Conservation (phyloP, 2,797 vertebrate species). For the Sebastes melanostomus region DNA sequence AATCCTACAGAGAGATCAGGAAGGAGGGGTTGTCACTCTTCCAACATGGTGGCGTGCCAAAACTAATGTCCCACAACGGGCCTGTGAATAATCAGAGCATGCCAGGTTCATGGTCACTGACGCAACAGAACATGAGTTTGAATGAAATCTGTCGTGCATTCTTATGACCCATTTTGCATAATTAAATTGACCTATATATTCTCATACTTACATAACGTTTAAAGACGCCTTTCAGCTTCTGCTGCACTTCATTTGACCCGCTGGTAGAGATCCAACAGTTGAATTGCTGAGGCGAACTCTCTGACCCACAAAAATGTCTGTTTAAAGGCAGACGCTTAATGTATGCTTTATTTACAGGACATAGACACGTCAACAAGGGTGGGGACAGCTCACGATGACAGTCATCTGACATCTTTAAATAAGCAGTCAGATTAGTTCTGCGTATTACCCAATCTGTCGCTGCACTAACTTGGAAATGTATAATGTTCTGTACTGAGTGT, state of each 20-base stretch:
- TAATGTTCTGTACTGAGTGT: constrained; percentile 10
- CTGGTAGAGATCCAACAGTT: not conserved
- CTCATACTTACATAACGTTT: not conserved
- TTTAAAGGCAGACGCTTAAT: not conserved
- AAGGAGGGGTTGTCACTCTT: not conserved
- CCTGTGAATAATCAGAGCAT: not conserved
- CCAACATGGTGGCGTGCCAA: not conserved
- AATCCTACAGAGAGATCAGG: not conserved
- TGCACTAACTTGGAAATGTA: not conserved
- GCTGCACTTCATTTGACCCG: not conserved
- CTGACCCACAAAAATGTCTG: not conserved
- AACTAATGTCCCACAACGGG: not conserved
- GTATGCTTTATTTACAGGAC: not conserved
- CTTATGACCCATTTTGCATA: not conserved
- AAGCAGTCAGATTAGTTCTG: not conserved
- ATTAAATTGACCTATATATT: not conserved
- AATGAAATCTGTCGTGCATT: not conserved
- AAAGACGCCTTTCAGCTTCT: not conserved
- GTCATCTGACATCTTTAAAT: not conserved
- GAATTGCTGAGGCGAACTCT: not conserved
- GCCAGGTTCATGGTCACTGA: constrained; percentile 1
- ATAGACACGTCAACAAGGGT: not conserved
- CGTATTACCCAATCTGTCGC: not conserved
- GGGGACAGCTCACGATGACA: not conserved
- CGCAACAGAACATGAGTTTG: not conserved